Base-by-base conservation (phyloP, 2,113 vertebrate genomes). In the Serilophus lunatus region DNA sequence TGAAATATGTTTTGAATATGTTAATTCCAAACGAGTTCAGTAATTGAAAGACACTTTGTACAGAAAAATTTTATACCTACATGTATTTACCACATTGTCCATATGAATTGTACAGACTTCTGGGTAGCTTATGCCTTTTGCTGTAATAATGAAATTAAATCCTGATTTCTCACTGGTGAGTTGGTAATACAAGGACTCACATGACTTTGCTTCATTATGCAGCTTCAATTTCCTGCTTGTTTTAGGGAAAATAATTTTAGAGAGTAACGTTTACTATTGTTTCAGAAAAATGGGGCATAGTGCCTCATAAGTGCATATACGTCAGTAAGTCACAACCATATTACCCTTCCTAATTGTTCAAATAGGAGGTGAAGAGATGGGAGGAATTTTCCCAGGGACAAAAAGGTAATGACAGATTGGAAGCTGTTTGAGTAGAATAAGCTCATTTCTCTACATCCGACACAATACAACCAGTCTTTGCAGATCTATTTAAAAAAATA, bases 1-100 rank as follows among this genome's bases (percentile, higher is more conserved):
- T 97, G 90, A 96, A 91, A 42, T 98, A 97, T 59, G 1, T 95
- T 72, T 97, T 96, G 95, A 98, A 96, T 91, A 68, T 95, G 82
- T 50, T 98, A 42, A 88, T 93, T 91, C 59, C 64, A 65, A 93
- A 95, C 24, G 90, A 97, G 93, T 97, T 98, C 59, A 97, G 92
- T 97, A 92, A 95, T 20, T 91, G 64, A 90, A 61, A 60, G 15
- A 24, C 18, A 57, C 33, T 82, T 74, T 33, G 9, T 56, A 47
- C 38, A 82, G 38, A 60, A 78, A 38, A 82, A 57, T 19, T 68
- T 22, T 68, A 36, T n/a, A n/a, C n/a, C 3, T 12, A 47, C 29
- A 14, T 61, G 24, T 70, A 42, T 84, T 88, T 81, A 64, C 25
- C 17, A 44, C 9, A 29, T 36, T 36, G 24, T 90, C 44, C 19